These are phyloP conservation scores for Cyclina sinensis DNA, from an alignment of 1,140 invertebrate species.

Conservation along the genomic window DNA sequence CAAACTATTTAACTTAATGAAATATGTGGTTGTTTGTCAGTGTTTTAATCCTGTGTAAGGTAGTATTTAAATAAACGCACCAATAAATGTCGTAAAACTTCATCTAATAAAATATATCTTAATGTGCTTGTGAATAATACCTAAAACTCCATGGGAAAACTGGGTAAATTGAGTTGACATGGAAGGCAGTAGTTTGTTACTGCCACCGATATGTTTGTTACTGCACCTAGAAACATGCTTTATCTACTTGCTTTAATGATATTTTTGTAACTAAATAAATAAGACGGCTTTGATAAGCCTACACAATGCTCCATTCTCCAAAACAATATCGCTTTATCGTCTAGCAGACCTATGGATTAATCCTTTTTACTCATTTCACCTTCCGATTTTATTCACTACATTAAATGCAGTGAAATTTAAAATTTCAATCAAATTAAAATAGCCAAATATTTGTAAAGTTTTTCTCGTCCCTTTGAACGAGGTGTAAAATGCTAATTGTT, in stretches of 20 bases:
- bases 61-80: too few species aligned
- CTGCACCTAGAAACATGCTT: constrained; percentile 57
- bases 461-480: background rate
- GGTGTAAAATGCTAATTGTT: constrained; percentile 10
- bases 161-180: background rate
- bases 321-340: constrained; percentile 52
- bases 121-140: background rate
- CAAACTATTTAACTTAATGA: too few species aligned
- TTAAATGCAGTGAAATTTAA: constrained; percentile 30
- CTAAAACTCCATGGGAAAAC: constrained; percentile 16
- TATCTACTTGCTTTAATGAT: constrained; percentile 45
- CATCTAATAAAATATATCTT: background rate
- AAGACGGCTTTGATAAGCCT: constrained; percentile 42
- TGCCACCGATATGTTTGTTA: constrained; percentile 92
- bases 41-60: too few species aligned
- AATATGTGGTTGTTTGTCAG: too few species aligned
- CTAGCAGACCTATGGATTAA: constrained; percentile 29
- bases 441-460: constrained; percentile 3
- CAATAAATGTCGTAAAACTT: background rate
- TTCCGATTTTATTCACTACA: constrained; percentile 19
- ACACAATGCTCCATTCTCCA: constrained; percentile 58
- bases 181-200: constrained; percentile 89
- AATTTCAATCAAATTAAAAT: constrained; percentile 23
- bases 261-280: constrained; percentile 62
- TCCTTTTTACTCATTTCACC: background rate